These are phyloP conservation scores for Todus mexicanus DNA, from an alignment of 2,797 vertebrate genomes.

Conservation along the genomic window DNA sequence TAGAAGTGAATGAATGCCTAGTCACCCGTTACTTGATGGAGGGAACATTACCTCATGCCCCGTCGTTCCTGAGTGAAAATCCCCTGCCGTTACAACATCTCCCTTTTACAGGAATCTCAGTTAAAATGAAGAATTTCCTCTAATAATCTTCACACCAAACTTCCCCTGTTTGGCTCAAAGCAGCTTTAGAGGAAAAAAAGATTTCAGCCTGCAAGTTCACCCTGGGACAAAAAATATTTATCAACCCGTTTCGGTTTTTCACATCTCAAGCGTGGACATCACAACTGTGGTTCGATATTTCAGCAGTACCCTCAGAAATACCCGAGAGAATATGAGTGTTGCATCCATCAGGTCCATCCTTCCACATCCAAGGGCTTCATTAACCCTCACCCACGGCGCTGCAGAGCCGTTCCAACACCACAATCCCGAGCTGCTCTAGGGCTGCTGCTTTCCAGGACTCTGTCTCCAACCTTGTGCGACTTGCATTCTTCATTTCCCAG, in stretches of 20 bases:
- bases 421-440: not conserved
- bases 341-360: not conserved
- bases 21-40: not conserved
- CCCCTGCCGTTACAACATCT: constrained; percentile 52
- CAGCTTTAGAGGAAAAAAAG: not conserved
- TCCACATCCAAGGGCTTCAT: not conserved
- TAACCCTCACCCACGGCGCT: not conserved
- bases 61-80: constrained; percentile 10
- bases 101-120: constrained; percentile 49
- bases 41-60: constrained; percentile 32
- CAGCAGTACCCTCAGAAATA: not conserved
- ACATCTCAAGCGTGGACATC: not conserved
- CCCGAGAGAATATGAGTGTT: not conserved
- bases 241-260: not conserved
- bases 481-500: not conserved
- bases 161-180: constrained; percentile 15
- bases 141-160: constrained; percentile 18
- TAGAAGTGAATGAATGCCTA: not conserved
- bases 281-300: not conserved
- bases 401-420: not conserved
- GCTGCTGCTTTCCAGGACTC: not conserved
- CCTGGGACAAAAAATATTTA: not conserved
- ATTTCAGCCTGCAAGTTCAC: constrained; percentile 15
- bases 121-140: constrained; percentile 38
- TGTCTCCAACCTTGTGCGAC: not conserved